Conservation (phyloP, 1,140 invertebrate species). For the Rhynchophorus ferrugineus region DNA sequence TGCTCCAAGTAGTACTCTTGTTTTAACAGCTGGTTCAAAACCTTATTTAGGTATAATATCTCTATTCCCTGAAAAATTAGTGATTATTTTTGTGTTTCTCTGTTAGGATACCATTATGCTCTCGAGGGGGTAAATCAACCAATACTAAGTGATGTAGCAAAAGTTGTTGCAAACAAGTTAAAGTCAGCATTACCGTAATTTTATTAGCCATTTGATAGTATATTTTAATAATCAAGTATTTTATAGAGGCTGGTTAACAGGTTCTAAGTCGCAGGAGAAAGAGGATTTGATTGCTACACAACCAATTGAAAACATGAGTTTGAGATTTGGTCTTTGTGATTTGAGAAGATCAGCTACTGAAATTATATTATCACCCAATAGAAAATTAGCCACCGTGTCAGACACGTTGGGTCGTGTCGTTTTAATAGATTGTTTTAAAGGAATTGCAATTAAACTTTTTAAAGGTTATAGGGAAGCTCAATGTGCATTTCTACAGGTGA, state of each 20-base stretch:
- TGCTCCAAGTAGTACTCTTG: conserved; percentile 68
- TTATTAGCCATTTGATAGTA: conserved; percentile 7
- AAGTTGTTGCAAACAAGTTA: conserved; percentile 81
- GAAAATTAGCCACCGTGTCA: conserved; percentile 68
- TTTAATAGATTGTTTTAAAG: conserved; percentile 72
- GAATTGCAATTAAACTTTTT: conserved; percentile 77
- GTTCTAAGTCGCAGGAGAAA: conserved; percentile 43
- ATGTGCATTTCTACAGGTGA: conserved; percentile 73
- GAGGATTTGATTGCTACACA: conserved; percentile 41
- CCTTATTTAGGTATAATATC: conserved; percentile 56
- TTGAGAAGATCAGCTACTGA: conserved; percentile 61
- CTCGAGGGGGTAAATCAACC: conserved; percentile 72
- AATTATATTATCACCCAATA: conserved; percentile 71
- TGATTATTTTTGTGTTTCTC: not conserved
- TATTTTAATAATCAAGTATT: conserved; percentile 1
- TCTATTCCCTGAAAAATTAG: not conserved
- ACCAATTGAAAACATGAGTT: conserved; percentile 57
- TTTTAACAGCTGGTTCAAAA: conserved; percentile 70
- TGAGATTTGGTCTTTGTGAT: conserved; percentile 80
- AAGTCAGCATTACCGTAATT: conserved; percentile 78
- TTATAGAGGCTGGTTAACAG: conserved; percentile 52
- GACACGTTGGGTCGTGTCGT: conserved; percentile 83
- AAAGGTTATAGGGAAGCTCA: conserved; percentile 93
- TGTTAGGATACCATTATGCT: conserved; percentile 81
- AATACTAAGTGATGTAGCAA: conserved; percentile 75